These are phyloP conservation scores for Anabacerthia variegaticeps DNA, from an alignment of 2,797 vertebrate genomes.

Conservation along the genomic window DNA sequence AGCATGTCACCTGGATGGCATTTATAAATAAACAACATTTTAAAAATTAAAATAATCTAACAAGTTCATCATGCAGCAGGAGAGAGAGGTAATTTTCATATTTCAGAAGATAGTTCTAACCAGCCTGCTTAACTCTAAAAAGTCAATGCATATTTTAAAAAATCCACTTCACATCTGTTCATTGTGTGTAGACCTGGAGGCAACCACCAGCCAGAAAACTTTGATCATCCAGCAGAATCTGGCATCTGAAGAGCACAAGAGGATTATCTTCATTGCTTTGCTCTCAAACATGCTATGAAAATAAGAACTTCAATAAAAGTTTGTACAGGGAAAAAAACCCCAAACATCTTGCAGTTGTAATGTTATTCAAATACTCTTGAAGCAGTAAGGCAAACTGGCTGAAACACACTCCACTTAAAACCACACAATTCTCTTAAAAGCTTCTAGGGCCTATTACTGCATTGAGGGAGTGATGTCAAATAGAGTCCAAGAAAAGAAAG, in stretches of 20 bases:
- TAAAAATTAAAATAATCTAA: background rate
- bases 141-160: background rate
- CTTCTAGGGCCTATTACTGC: background rate
- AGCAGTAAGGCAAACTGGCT: background rate
- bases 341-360: background rate
- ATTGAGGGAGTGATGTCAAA: background rate
- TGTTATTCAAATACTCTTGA: background rate
- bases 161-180: constrained; percentile 31
- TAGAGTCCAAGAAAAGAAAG: background rate
- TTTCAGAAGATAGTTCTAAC: background rate
- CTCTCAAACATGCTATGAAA: background rate
- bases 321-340: background rate
- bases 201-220: constrained; percentile 28
- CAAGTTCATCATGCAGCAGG: background rate
- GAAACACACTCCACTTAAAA: background rate
- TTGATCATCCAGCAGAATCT: constrained; percentile 40
- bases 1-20: background rate
- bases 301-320: background rate
- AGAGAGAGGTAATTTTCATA: background rate
- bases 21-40: background rate
- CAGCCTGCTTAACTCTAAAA: background rate
- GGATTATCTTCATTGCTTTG: background rate
- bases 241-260: background rate
- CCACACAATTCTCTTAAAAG: background rate
- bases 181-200: constrained; percentile 16